Percentiles rank a stretch among this genome's conserved stretches.
Evolutionary conservation across 2,113 vertebrate genomes (phyloP).

Genomic region (Crypturellus undulatus): DNA sequence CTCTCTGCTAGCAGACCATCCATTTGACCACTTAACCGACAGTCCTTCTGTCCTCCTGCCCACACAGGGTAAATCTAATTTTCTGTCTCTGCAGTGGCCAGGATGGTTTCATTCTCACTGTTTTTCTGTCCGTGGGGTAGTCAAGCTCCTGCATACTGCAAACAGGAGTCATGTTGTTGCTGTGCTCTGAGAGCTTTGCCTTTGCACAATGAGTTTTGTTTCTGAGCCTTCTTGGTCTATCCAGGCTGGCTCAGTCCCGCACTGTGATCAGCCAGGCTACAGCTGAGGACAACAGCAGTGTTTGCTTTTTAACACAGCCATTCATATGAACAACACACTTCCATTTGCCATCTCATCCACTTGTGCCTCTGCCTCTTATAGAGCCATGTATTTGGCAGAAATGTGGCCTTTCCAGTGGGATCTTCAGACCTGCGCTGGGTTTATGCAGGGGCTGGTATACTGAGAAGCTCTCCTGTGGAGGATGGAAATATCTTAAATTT

Average conservation of each 20-base stretch:
- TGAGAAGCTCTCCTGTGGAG: neutral
- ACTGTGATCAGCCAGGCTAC: neutral
- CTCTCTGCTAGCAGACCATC: neutral
- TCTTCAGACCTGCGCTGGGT: neutral
- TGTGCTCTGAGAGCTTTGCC: neutral
- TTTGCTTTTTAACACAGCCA: neutral
- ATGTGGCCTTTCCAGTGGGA: neutral
- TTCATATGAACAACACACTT: neutral
- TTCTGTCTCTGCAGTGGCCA: neutral
- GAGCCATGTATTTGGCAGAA: neutral
- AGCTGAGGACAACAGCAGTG: neutral
- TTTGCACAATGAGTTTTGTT: neutral
- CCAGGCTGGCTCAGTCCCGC: neutral
- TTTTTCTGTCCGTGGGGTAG: neutral
- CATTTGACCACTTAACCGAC: neutral
- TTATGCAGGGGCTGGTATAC: neutral
- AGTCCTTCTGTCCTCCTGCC: neutral
- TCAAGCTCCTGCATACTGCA: neutral
- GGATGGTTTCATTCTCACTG: neutral
- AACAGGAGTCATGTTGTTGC: neutral
- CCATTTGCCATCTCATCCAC: neutral
- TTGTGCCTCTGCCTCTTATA: neutral
- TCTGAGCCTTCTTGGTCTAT: neutral
- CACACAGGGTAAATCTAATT: neutral
- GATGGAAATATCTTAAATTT: too few species aligned